phyloP scores from a whole-genome alignment of 2,888 invertebrate genomes.

The Himalopsyche anomala region DNA sequence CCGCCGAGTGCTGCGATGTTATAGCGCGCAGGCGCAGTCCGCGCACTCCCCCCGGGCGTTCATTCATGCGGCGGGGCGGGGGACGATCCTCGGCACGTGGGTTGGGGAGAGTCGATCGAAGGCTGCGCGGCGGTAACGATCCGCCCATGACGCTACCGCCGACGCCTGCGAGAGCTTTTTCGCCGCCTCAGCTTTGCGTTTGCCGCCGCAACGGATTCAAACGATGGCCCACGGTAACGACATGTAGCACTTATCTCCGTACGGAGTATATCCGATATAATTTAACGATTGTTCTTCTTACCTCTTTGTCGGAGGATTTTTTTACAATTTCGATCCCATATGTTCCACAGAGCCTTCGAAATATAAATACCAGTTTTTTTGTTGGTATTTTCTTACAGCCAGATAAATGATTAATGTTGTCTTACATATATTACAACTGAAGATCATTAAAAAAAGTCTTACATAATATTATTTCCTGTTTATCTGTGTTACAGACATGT shows the following conservation, averaged over 20 bases:
- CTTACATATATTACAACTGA: no score
- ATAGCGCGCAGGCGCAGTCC: slow-evolving; percentile 26
- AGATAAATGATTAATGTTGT: no score
- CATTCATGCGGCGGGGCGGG: slow-evolving; percentile 28
- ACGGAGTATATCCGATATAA: not conserved
- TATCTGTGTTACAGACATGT: no score
- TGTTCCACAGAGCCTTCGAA: no score
- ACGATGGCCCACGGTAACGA: slow-evolving; percentile 14
- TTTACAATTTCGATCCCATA: no score
- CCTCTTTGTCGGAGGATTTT: no score
- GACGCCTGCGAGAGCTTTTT: slow-evolving; percentile 37
- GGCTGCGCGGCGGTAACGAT: slow-evolving; percentile 64
- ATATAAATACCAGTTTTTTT: no score
- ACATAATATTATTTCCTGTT: no score
- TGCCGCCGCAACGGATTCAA: slow-evolving; percentile 28
- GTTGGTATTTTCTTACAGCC: no score
- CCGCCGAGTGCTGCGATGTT: not conserved
- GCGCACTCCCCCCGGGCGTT: slow-evolving; percentile 29
- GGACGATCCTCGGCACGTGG: slow-evolving; percentile 27
- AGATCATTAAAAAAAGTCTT: no score
- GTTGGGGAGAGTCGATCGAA: slow-evolving; percentile 51
- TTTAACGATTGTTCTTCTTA: not conserved
- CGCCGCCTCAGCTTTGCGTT: slow-evolving; percentile 43
- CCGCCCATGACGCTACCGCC: slow-evolving; percentile 59
- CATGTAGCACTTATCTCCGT: not conserved